These are phyloP conservation scores for Lynx canadensis DNA, from an alignment of 2,113 vertebrate species.

Conservation along the genomic window DNA sequence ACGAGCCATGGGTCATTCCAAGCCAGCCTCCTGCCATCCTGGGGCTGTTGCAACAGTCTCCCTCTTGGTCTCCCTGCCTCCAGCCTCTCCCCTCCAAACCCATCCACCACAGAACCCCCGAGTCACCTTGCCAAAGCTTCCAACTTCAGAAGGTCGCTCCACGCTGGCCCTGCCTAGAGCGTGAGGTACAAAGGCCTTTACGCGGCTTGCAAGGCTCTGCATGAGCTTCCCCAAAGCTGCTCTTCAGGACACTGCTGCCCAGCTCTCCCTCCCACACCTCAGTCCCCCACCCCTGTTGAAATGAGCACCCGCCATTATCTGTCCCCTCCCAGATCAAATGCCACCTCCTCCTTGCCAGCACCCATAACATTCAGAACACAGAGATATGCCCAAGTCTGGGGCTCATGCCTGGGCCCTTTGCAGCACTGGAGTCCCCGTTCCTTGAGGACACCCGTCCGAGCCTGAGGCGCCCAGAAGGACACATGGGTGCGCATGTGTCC, in stretches of 20 bases:
- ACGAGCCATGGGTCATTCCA: not conserved
- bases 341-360: not conserved
- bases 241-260: not conserved
- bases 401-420: not conserved
- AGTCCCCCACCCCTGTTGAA: not conserved
- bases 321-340: not conserved
- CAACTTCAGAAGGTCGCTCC: not conserved
- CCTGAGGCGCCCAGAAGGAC: not conserved
- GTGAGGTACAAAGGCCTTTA: not conserved
- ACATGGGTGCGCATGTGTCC: not conserved
- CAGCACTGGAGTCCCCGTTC: not conserved
- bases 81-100: not conserved
- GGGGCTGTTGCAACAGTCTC: not conserved
- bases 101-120: not conserved
- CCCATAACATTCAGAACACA: not conserved
- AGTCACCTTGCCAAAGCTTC: not conserved
- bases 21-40: not conserved
- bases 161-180: not conserved
- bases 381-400: no score
- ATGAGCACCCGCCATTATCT: not conserved
- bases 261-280: not conserved
- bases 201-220: not conserved
- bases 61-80: not conserved
- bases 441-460: not conserved
- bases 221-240: not conserved